Conservation (phyloP, 1,140 invertebrate genomes). For the Lepidotrigona ventralis region DNA sequence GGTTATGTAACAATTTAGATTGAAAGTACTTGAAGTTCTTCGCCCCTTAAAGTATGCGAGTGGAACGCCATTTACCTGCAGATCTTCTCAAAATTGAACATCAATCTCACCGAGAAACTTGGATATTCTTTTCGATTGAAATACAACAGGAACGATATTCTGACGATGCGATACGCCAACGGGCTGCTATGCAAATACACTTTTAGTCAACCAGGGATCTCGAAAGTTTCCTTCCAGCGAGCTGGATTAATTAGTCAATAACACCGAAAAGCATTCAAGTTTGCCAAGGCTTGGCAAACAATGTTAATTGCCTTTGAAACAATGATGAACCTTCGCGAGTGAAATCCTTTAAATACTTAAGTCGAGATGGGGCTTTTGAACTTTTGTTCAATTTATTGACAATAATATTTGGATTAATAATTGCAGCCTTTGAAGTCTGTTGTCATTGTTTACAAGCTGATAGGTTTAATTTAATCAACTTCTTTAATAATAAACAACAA, state of each 20-base stretch:
- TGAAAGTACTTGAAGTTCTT: background rate
- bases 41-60: background rate
- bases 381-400: background rate
- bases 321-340: background rate
- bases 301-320: background rate
- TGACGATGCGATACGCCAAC: background rate
- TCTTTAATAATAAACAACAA: too few relatives aligned
- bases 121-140: background rate
- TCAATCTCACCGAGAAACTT: background rate
- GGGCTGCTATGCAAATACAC: background rate
- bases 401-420: background rate
- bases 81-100: background rate
- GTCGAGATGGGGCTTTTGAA: background rate
- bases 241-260: slow-evolving; percentile 19
- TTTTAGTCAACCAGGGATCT: background rate
- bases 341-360: background rate
- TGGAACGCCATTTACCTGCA: background rate
- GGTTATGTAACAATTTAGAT: background rate
- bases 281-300: background rate
- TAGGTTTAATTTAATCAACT: too few relatives aligned
- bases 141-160: background rate
- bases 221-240: background rate
- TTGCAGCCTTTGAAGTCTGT: background rate
- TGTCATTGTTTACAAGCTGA: too few relatives aligned
- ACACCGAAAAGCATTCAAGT: background rate